Percentiles rank a stretch among this genome's conserved stretches.
Conservation (phyloP, 2,113 vertebrate genomes). For the Petroica traversi region DNA sequence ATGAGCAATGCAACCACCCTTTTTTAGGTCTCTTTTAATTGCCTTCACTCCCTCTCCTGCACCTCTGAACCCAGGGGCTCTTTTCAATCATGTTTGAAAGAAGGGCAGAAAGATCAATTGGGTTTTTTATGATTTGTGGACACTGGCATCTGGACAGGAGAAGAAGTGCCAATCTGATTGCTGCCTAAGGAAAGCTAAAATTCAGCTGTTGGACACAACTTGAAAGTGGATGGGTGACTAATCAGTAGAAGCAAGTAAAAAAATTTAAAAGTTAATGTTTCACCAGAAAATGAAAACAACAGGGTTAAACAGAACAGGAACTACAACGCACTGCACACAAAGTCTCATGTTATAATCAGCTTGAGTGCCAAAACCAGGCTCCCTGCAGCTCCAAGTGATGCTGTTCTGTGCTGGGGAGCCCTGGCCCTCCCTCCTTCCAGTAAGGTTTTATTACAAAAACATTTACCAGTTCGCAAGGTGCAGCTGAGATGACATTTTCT, state of each 20-base stretch:
- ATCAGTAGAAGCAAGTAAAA: background rate
- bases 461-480: background rate
- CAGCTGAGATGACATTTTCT: rapidly evolving
- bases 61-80: background rate
- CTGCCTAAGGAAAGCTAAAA: background rate
- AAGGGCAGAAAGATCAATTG: background rate
- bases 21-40: background rate
- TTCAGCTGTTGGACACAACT: background rate
- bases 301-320: background rate
- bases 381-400: background rate
- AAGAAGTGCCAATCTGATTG: background rate
- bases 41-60: background rate
- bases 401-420: background rate
- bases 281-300: background rate
- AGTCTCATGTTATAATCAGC: background rate
- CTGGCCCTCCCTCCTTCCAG: background rate
- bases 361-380: background rate
- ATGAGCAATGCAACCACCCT: background rate
- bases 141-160: background rate
- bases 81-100: background rate
- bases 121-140: background rate
- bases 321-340: rapidly evolving
- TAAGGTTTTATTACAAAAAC: background rate
- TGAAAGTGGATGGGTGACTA: background rate
- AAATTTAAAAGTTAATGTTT: background rate